These are phyloP conservation scores for Ailurus styani DNA, from an alignment of 2,113 vertebrate genomes.

Conservation along the genomic window DNA sequence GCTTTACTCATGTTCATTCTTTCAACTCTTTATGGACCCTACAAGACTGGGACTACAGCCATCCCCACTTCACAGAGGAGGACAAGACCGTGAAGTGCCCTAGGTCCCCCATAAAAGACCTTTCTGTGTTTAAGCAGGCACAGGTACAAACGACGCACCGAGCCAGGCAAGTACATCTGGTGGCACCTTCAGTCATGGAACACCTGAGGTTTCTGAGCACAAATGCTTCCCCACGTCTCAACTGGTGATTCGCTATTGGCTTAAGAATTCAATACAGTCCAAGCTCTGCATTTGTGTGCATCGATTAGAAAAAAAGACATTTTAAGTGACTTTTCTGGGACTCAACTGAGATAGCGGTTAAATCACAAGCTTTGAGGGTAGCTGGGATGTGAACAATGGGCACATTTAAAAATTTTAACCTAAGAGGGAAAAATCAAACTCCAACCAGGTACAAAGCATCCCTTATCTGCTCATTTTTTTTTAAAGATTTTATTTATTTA, in stretches of 20 bases:
- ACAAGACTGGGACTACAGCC: rapidly evolving
- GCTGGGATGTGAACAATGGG: neutral
- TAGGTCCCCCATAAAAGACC: rapidly evolving
- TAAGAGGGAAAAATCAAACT: neutral
- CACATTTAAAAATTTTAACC: neutral
- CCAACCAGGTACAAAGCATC: neutral
- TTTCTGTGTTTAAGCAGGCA: rapidly evolving
- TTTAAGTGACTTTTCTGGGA: neutral
- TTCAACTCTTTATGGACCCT: rapidly evolving
- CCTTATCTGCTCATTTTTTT: neutral
- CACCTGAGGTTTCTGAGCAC: neutral
- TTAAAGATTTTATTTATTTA: too few species aligned
- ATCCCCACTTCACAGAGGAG: neutral
- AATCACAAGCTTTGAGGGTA: neutral
- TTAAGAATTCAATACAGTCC: neutral
- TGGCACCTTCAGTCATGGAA: neutral
- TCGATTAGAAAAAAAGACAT: neutral
- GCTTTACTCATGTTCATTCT: neutral
- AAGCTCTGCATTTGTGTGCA: neutral
- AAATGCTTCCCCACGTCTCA: neutral
- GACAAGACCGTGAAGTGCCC: neutral
- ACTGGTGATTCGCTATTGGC: neutral
- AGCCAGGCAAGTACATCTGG: rapidly evolving
- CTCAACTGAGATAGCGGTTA: neutral
- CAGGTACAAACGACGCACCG: rapidly evolving